Percentiles rank a stretch among this genome's conserved stretches.
These are phyloP conservation scores for Seira sanloemensis DNA, from an alignment of 2,888 invertebrate species.

Conservation along the genomic window DNA sequence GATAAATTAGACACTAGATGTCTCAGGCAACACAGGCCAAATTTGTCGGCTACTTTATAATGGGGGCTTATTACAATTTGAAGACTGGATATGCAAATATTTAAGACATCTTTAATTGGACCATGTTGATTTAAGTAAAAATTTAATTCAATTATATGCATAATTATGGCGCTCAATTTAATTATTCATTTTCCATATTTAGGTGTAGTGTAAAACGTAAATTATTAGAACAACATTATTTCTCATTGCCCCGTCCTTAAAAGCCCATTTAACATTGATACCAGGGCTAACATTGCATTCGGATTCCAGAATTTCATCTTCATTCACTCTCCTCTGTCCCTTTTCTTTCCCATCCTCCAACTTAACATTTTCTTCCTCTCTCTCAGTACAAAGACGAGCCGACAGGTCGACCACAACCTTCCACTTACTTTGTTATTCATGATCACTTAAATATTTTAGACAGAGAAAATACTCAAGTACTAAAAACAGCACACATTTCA, in stretches of 20 bases:
- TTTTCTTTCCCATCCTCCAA: conserved; percentile 19
- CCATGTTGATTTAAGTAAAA: no score
- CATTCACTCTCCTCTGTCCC: not conserved
- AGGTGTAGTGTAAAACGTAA: no score
- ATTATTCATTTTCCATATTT: not conserved
- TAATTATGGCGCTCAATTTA: not conserved
- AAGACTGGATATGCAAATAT: no score
- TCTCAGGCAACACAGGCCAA: no score
- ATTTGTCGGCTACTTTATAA: no score
- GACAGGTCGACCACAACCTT: conserved; percentile 16
- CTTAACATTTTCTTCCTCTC: not conserved
- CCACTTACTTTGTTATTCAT: conserved; percentile 39
- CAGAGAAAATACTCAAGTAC: conserved; percentile 29
- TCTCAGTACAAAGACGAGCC: not conserved
- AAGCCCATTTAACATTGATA: no score
- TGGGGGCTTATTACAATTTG: no score
- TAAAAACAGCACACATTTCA: not conserved
- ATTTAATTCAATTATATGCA: no score
- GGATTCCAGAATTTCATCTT: not conserved
- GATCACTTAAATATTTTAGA: conserved; percentile 37
- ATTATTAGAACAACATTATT: no score
- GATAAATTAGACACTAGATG: no score
- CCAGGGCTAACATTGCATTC: not conserved
- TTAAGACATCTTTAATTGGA: no score
- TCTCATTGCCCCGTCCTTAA: no score